phyloP scores from a whole-genome alignment of 2,113 vertebrate species.

The Elgaria multicarinata region DNA sequence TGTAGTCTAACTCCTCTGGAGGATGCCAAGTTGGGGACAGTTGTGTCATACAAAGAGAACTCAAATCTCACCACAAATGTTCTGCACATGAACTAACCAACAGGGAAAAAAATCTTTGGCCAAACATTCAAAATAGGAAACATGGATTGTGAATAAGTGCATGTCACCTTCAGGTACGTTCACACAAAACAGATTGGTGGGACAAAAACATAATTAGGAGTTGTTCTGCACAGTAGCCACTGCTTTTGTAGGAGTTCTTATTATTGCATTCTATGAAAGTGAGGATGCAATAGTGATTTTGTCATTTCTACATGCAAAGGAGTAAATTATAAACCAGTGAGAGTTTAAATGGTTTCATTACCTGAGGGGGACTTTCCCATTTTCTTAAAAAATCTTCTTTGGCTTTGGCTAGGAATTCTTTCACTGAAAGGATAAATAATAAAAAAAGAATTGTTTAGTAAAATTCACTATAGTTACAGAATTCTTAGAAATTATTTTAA shows the following conservation, averaged over 20 bases:
- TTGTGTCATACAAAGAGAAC: neutral
- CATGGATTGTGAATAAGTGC: neutral
- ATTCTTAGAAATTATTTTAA: neutral
- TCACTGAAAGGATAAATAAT: slow-evolving; percentile 85
- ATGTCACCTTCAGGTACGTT: neutral
- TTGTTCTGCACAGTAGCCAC: neutral
- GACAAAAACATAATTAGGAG: neutral
- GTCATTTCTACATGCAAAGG: neutral
- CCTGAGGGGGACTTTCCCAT: slow-evolving; percentile 98
- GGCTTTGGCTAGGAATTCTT: slow-evolving; percentile 99
- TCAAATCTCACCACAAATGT: neutral
- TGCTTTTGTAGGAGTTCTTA: neutral
- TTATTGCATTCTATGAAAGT: neutral
- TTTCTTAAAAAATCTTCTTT: slow-evolving; percentile 99
- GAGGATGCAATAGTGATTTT: neutral
- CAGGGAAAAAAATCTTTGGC: neutral
- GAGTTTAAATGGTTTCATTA: slow-evolving; percentile 68
- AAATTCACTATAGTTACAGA: neutral
- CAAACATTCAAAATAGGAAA: neutral
- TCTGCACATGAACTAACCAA: neutral
- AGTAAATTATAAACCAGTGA: slow-evolving; percentile 11
- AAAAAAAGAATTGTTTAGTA: slow-evolving; percentile 48
- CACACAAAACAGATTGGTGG: slow-evolving; percentile 6
- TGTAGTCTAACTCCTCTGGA: too few species aligned
- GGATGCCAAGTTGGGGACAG: too few species aligned